phyloP scores from a whole-genome alignment of 2,797 vertebrate species.

The Alcedo atthis region DNA sequence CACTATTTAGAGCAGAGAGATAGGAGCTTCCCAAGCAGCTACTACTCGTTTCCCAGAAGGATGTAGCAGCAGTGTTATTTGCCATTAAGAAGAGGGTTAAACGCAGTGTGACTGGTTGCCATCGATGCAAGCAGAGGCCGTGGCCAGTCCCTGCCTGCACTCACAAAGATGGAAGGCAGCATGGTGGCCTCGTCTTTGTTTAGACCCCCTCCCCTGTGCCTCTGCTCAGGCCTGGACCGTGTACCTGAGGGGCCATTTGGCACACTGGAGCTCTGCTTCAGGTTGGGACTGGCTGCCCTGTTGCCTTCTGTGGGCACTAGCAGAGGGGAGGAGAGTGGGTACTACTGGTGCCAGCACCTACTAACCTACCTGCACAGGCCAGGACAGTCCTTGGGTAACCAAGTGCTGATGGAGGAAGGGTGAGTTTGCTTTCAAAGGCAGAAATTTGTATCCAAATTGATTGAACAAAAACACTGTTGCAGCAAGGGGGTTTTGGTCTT shows the following conservation, averaged over 20 bases:
- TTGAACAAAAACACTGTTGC: not conserved
- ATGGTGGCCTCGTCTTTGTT: not conserved
- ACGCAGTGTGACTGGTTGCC: accelerated
- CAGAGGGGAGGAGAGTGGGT: accelerated
- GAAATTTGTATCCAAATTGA: not conserved
- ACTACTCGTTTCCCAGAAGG: not conserved
- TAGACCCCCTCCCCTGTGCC: not conserved
- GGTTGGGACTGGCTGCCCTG: not conserved
- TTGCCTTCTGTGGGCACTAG: not conserved
- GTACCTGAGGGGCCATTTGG: not conserved
- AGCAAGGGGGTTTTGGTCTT: not conserved
- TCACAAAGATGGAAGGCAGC: not conserved
- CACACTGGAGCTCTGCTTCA: not conserved
- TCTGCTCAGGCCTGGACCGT: not conserved
- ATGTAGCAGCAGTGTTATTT: not conserved
- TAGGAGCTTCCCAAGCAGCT: not conserved
- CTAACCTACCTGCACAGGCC: not conserved
- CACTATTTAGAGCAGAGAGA: conserved; percentile 15
- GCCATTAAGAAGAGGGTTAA: not conserved
- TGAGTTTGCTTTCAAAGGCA: not conserved
- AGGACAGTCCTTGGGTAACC: not conserved
- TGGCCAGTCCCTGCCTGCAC: not conserved
- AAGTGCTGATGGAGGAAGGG: not conserved
- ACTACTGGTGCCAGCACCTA: accelerated
- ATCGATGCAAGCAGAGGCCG: accelerated